Base-by-base conservation (phyloP, 2,797 vertebrate genomes). In the Arctocebus calabarensis region DNA sequence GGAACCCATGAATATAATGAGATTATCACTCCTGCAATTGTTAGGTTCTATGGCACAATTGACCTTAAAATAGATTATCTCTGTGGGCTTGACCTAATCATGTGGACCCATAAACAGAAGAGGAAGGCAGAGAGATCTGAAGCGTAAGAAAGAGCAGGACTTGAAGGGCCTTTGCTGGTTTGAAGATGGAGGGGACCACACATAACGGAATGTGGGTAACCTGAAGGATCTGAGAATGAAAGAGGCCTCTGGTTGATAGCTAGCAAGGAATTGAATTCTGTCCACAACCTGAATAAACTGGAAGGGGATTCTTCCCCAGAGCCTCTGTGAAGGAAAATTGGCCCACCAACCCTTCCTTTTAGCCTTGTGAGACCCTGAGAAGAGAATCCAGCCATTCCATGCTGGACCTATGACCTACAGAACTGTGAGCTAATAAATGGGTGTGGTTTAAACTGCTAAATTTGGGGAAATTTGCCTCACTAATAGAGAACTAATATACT, bases 301-400 rank as follows among this genome's bases (percentile, higher is more conserved):
- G 55, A 85, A 79, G 52, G 48, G 59, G 59, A 37, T 2, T 22
- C 45, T 34, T 90, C 48, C 81, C 37, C 4, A 40, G 70, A 57
- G 43, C 52, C 86, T 45, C 88, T 62, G 29, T 8, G 2, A 45
- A 91, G 71, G 84, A 68, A 70, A 0, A 73, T 22, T 12, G 20
- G 73, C 81, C 64, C 40, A 37, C 77, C 32, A 55, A 59, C 59
- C 62, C 64, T 4, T 3, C 45, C 23, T 16, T 59, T 59, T 57
- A 64, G 75, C 52, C 45, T n/a, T 32, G 20, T 61, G 89, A 91
- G 96, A 91, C 48, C 43, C 87, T 83, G 87, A 93, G 83, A 68
- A 59, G 81, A 88, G 79, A 88, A 29, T 23, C 86, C 93, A 96
- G 84, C 78, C 37, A 1, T 1, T n/a, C 40, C 20, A 6, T 1